phyloP scores from a whole-genome alignment of 2,113 vertebrate genomes.

The Zosterops japonicus region DNA sequence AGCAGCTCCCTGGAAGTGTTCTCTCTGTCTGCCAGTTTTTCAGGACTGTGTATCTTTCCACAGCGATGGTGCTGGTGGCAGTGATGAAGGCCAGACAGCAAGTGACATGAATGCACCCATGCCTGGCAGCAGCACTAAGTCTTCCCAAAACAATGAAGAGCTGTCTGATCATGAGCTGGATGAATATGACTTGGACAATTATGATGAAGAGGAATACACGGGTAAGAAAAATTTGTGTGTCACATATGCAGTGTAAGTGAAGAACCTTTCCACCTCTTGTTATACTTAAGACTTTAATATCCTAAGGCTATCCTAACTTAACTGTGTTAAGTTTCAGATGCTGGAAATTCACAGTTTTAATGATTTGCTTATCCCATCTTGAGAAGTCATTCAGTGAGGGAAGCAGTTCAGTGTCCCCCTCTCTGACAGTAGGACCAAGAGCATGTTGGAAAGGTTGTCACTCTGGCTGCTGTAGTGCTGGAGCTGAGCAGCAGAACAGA shows the following conservation, averaged over 20 bases:
- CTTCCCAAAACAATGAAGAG: slow-evolving; percentile 27
- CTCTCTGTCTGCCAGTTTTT: background rate
- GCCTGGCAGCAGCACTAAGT: background rate
- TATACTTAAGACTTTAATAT: background rate
- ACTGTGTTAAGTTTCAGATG: background rate
- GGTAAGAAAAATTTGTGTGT: slow-evolving; percentile 64
- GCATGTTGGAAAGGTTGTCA: background rate
- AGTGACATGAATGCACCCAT: background rate
- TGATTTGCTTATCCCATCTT: background rate
- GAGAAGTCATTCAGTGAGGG: background rate
- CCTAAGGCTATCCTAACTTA: background rate
- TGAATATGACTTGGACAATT: slow-evolving; percentile 89
- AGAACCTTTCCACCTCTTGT: background rate
- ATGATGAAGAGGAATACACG: slow-evolving; percentile 82
- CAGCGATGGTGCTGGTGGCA: slow-evolving; percentile 69
- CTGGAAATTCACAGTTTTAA: background rate
- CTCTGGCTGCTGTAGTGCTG: background rate
- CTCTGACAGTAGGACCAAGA: accelerated
- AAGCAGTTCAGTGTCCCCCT: background rate
- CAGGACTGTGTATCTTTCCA: background rate
- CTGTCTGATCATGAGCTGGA: slow-evolving; percentile 78
- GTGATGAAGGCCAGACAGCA: slow-evolving; percentile 64
- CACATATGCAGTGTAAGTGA: background rate
- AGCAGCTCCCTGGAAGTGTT: background rate
- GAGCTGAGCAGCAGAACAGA: background rate